Evolutionary conservation across 2,113 vertebrate genomes (phyloP).

Genomic region (Pteronura brasiliensis): DNA sequence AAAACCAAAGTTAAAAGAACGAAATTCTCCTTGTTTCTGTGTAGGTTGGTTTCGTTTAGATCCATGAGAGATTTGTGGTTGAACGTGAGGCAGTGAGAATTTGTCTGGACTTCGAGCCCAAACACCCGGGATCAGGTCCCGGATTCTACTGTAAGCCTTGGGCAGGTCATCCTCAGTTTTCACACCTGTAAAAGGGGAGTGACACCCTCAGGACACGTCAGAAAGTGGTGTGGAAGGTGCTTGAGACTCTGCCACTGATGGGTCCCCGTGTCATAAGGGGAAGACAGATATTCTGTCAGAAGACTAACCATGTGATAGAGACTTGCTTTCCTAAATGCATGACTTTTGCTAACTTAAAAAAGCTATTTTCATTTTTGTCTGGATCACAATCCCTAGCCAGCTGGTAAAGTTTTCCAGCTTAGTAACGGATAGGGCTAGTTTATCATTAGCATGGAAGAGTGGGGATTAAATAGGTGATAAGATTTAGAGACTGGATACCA

Average conservation of each 20-base stretch:
- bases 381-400: background rate
- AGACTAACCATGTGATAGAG: background rate
- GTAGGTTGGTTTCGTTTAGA: background rate
- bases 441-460: background rate
- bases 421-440: background rate
- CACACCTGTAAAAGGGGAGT: background rate
- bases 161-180: background rate
- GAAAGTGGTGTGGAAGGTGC: background rate
- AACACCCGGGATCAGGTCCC: background rate
- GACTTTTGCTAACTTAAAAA: background rate
- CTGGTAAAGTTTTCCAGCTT: background rate
- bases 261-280: background rate
- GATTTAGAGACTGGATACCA: background rate
- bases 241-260: background rate
- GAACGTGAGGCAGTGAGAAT: background rate
- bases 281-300: background rate
- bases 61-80: background rate
- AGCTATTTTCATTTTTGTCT: background rate
- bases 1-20: background rate
- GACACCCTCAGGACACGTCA: background rate
- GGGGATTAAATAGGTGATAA: background rate
- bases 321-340: background rate
- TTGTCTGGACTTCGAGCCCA: background rate
- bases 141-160: background rate
- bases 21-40: background rate